phyloP scores from a whole-genome alignment of 2,888 invertebrate genomes.

The Digitonthophagus gazella region DNA sequence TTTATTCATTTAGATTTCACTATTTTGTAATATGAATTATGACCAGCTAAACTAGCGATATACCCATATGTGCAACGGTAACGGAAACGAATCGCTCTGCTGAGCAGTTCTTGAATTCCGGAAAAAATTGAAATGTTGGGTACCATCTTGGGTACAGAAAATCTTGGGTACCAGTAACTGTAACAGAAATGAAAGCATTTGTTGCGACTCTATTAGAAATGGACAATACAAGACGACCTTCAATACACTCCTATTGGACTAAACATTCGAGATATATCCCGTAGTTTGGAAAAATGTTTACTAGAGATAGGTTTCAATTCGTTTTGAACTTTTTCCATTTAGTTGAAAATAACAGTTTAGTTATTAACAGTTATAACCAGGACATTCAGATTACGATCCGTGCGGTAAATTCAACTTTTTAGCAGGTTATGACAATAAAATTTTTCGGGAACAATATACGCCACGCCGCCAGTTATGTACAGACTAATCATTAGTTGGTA shows the following conservation, averaged over 20 bases:
- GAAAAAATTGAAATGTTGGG: no score
- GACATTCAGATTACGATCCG: slow-evolving; percentile 34
- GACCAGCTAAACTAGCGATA: no score
- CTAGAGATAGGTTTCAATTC: slow-evolving; percentile 32
- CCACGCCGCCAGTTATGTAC: slow-evolving; percentile 34
- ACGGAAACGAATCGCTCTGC: no score
- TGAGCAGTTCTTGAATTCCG: no score
- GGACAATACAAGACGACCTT: slow-evolving; percentile 26
- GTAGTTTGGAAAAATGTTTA: slow-evolving; percentile 34
- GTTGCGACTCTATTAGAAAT: slow-evolving; percentile 30
- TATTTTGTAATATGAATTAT: no score
- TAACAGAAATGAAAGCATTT: slow-evolving; percentile 33
- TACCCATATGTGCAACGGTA: no score
- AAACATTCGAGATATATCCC: slow-evolving; percentile 31
- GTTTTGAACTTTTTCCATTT: slow-evolving; percentile 29
- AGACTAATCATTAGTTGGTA: slow-evolving; percentile 37
- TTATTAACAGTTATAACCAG: no score
- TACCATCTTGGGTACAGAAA: no score
- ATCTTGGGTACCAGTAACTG: slow-evolving; percentile 29
- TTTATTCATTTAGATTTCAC: no score
- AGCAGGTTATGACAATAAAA: slow-evolving; percentile 35
- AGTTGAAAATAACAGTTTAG: slow-evolving; percentile 25
- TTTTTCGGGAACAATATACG: slow-evolving; percentile 34
- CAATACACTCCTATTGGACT: slow-evolving; percentile 31
- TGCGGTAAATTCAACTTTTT: slow-evolving; percentile 32